phyloP scores from a whole-genome alignment of 2,888 invertebrate genomes.

The Ditula angustiorana region DNA sequence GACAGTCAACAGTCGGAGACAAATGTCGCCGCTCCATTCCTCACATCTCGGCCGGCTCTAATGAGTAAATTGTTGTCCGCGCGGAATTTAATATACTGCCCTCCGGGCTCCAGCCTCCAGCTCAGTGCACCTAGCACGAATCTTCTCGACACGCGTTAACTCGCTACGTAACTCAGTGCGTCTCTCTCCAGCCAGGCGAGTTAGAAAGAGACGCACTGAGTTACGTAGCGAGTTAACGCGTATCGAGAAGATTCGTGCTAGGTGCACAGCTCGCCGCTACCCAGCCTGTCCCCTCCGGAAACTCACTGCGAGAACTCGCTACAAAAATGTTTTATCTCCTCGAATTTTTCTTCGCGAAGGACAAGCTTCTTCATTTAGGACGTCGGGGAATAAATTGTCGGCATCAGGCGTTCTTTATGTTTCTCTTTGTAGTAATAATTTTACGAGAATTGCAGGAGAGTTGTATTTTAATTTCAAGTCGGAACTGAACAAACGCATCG shows the following conservation, averaged over 20 bases:
- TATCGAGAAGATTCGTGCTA: too few species aligned
- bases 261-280: too few species aligned
- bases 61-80: constrained; percentile 61
- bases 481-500: constrained; percentile 2
- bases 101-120: too few species aligned
- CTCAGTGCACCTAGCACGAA: too few species aligned
- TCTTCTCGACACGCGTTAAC: too few species aligned
- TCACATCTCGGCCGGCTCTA: constrained; percentile 44
- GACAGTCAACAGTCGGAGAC: constrained; percentile 44
- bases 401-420: constrained; percentile 31
- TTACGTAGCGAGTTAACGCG: too few species aligned
- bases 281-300: constrained; percentile 22
- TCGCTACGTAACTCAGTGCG: too few species aligned
- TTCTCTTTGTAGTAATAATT: constrained; percentile 12
- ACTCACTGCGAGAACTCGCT: constrained; percentile 34
- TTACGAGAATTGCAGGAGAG: not conserved
- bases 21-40: constrained; percentile 46
- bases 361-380: constrained; percentile 39
- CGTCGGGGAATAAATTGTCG: constrained; percentile 32
- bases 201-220: too few species aligned
- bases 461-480: constrained; percentile 4
- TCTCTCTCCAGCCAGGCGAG: too few species aligned
- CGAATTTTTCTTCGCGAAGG: constrained; percentile 32
- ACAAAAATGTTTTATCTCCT: constrained; percentile 40
- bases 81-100: constrained; percentile 60